Base-by-base conservation (phyloP, 2,113 vertebrate species). In the Ameiurus melas region DNA sequence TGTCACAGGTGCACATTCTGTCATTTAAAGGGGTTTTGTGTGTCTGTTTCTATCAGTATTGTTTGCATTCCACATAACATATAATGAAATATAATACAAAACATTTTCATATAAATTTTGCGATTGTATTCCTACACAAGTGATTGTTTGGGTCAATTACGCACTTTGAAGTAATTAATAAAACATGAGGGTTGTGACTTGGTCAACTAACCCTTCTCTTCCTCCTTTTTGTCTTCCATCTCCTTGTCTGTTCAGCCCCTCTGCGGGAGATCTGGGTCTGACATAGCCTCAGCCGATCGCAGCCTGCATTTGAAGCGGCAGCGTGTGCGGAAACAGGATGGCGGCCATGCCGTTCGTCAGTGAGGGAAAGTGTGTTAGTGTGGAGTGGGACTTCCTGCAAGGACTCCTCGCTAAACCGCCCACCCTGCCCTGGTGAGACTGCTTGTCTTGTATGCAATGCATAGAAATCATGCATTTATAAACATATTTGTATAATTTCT, bases 311-410 rank as follows among this genome's bases (percentile, higher is more conserved):
- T 94, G 93, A 91, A 89, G 93, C 90, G 36, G 94, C 93, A 90
- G 92, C 92, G 16, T 88, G 90, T 89, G 85, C 92, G 90, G 92
- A 89, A 89, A 88, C 93, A 94, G 92, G 93, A 97, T 97, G 97
- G 96, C 97, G 27, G 95, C 96, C 89, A 95, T 96, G 94, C 96
- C 96, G 25, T 97, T 96, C 75, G 94, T 96, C 93, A 93, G 95
- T n/a, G 96, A 97, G 91, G 94, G 95, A 92, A 97, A 96, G 90
- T 96, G 96, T 60, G 95, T 97, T 92, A 94, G 96, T 79, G 96
- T 97, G 91, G 96, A 97, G 89, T 98, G 97, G 97, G 97, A 97
- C 93, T 97, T 97, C 92, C 93, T 97, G 89, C 97, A 97, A 60
- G 97, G 97, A 83, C 94, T 98, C 17, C 90, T 96, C 92, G 96